Evolutionary conservation across 1,140 invertebrate genomes (phyloP), one percentile per base, ranked within the genome.

Genomic region (Psilanteris sp.): DNA sequence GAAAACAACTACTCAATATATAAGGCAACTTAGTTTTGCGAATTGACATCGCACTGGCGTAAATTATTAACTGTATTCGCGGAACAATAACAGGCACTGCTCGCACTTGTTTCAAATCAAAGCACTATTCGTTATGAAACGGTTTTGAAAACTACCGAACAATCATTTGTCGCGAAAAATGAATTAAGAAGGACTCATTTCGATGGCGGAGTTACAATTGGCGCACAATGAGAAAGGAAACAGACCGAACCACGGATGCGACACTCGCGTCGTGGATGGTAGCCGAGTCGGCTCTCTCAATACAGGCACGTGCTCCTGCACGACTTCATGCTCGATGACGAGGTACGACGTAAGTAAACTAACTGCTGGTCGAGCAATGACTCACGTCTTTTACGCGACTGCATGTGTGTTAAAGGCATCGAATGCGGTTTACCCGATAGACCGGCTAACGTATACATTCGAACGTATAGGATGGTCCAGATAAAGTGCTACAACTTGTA

Each of bases 251-350:
- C 43, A 67, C 36, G 52, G 71, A 55, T 59, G 57, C 37, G 62
- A 55, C 37, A 44, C 48, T 54, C 62, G 62, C 43, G 31, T 9
- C 22, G 39, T 26, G 43, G 20, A 61, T 50, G 20, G 26, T 18
- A 36, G 31, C 55, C 20, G 67, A 44, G 31, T 48, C 34, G 71
- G 70, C 41, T 62, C 67, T 79, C 71, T 52, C 29, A 26, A 46
- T 72, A 57, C 61, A 66, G 75, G 75, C 80, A 82, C 80, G 80
- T 82, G 80, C 67, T 54, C 57, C 55, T 66, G 52, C 71, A 59
- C 61, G 74, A 66, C 43, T 73, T 64, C 75, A 75, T 74, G 61
- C 18, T 14, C 52, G 39, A 43, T 36, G 55, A 78, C 71, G 59
- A 75, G 67, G 48, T 71, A 71, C 55, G 78, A 72, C 74, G 70